A percentile compares a stretch with the other conserved stretches of the same genome.
Evolutionary conservation across 2,888 invertebrate genomes (phyloP).

Genomic region (Noctua pronuba): DNA sequence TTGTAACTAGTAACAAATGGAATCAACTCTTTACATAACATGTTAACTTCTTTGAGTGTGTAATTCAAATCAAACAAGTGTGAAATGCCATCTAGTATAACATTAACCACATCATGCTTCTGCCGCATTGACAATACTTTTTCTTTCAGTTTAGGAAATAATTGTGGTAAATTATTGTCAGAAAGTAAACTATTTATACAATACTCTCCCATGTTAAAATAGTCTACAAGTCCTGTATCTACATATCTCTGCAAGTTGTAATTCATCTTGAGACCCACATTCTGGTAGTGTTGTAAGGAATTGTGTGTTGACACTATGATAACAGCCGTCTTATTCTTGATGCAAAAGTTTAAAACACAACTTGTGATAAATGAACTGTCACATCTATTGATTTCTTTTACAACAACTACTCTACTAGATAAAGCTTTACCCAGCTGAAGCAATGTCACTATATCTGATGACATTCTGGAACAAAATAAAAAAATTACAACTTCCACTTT

Average conservation of each 20-base stretch:
- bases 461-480: slow-evolving; percentile 87
- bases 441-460: slow-evolving; percentile 91
- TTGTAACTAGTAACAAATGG: slow-evolving; percentile 77
- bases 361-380: slow-evolving; percentile 94
- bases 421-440: slow-evolving; percentile 92
- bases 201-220: slow-evolving; percentile 79
- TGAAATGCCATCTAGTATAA: slow-evolving; percentile 93
- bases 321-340: slow-evolving; percentile 90
- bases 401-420: slow-evolving; percentile 90
- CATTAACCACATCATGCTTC: slow-evolving; percentile 84
- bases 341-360: slow-evolving; percentile 91
- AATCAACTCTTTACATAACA: slow-evolving; percentile 87
- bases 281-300: slow-evolving; percentile 93
- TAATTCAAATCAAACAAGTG: slow-evolving; percentile 93
- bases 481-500: not conserved
- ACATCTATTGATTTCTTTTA: slow-evolving; percentile 93
- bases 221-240: slow-evolving; percentile 79
- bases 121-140: slow-evolving; percentile 80
- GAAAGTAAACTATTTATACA: slow-evolving; percentile 71
- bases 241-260: slow-evolving; percentile 91
- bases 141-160: slow-evolving; percentile 83
- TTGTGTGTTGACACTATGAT: slow-evolving; percentile 93
- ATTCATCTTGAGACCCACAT: slow-evolving; percentile 93
- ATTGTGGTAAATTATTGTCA: slow-evolving; percentile 78
- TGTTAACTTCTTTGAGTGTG: slow-evolving; percentile 87